These are phyloP conservation scores for Globicephala melas DNA, from an alignment of 2,113 vertebrate species.

Conservation along the genomic window DNA sequence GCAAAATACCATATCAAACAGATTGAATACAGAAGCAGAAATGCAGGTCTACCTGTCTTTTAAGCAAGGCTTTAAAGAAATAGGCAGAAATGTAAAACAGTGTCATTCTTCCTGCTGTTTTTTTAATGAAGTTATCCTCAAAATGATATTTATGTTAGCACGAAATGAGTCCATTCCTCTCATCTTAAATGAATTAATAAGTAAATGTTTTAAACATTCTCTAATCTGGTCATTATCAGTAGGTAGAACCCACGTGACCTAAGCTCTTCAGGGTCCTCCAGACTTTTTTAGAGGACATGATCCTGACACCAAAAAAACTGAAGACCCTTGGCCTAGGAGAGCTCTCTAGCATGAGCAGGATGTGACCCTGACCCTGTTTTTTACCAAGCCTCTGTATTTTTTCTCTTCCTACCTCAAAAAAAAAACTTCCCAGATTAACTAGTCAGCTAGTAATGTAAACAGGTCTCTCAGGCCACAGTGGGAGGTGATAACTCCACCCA, in stretches of 20 bases:
- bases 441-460: rapidly evolving
- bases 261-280: neutral
- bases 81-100: neutral
- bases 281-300: neutral
- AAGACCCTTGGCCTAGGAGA: neutral
- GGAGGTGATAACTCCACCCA: rapidly evolving
- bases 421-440: neutral
- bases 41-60: neutral
- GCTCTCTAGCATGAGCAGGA: neutral
- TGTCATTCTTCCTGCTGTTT: neutral
- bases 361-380: neutral
- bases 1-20: neutral
- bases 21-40: neutral
- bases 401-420: neutral
- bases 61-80: neutral
- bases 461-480: neutral
- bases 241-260: neutral
- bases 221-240: neutral
- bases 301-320: neutral
- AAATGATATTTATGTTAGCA: neutral
- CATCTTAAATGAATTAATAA: neutral
- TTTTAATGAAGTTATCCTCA: neutral
- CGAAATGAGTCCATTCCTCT: neutral
- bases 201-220: neutral
- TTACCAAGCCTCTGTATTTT: neutral